phyloP scores from a whole-genome alignment of 1,140 invertebrate species.

The Melipona quadrifasciata region DNA sequence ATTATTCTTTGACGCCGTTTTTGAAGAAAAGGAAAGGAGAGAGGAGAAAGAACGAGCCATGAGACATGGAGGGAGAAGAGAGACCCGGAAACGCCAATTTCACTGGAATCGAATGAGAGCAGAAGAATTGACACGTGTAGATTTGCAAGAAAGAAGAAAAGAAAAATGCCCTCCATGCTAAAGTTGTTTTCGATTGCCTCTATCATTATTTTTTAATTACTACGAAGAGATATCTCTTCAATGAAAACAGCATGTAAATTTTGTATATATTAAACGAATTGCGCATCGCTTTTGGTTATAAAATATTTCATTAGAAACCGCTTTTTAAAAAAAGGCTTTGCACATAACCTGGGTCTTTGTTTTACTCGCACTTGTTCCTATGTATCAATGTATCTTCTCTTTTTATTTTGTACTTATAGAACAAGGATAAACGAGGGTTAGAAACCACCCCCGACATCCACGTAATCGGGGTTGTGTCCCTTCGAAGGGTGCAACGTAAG shows the following conservation, averaged over 20 bases:
- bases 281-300: background rate
- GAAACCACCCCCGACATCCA: slow-evolving; percentile 58
- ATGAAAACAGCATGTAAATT: background rate
- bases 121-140: slow-evolving; percentile 58
- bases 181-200: slow-evolving; percentile 20
- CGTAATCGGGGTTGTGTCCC: slow-evolving; percentile 67
- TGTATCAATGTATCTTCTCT: background rate
- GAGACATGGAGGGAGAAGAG: slow-evolving; percentile 20
- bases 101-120: slow-evolving; percentile 57
- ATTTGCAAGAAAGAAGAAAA: slow-evolving; percentile 52
- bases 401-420: slow-evolving; percentile 30
- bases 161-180: slow-evolving; percentile 23
- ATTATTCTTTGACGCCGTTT: slow-evolving; percentile 44
- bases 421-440: slow-evolving; percentile 61
- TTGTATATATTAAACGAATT: background rate
- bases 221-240: background rate
- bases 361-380: background rate
- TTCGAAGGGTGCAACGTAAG: slow-evolving; percentile 61
- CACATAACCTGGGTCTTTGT: slow-evolving; percentile 1
- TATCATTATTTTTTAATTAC: no score
- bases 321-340: background rate
- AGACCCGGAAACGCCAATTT: slow-evolving; percentile 66
- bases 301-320: background rate
- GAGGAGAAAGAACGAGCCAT: slow-evolving; percentile 1
- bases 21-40: slow-evolving; percentile 55